Base-by-base conservation (phyloP, 2,888 invertebrate species). In the Scaptomyza flava region DNA sequence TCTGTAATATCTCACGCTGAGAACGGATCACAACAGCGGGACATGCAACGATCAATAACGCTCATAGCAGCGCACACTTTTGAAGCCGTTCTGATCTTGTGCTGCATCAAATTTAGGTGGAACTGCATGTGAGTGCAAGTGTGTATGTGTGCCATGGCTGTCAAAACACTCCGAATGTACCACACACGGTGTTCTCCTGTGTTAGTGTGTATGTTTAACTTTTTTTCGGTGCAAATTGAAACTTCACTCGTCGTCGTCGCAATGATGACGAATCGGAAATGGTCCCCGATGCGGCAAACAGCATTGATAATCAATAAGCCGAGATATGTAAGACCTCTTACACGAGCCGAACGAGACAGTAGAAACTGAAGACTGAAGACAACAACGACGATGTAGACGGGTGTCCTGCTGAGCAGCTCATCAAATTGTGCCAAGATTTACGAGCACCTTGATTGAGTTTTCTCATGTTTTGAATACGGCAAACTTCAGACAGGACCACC, bases 401-500 rank as follows among this genome's bases (percentile, higher is more conserved):
- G 46, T 86, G 81, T 83, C 88, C 82, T 87, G 80, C 82, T 66
- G 82, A 68, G 82, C 81, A 41, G 85, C 85, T 87, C 84, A 87
- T 84, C 89, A 84, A 84, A 84, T 89, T 84, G 87, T 77, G 79
- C 77, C 81, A 89, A 84, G 84, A 84, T 84, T 84, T 84, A 84
- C 85, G 89, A 87, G 83, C 72, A 62, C 54, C 89, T 84, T 84
- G 84, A 89, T 84, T 84, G 84, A 84, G 84, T 89, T 89, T 84
- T 84, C 89, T 88, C 88, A 64, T 80, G 83, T 84, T 86, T 88
- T 82, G 87, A 86, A 86, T 88, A 88, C 89, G 82, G 88, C 81
- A 67, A 87, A 85, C 88, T 77, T 82, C 81, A 87, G 77, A 82
- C 86, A 82, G 86, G 88, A 87, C 88, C 81, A 87, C 81, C 87